Conservation (phyloP, 2,888 invertebrate genomes). For the Camponotus fellah region DNA sequence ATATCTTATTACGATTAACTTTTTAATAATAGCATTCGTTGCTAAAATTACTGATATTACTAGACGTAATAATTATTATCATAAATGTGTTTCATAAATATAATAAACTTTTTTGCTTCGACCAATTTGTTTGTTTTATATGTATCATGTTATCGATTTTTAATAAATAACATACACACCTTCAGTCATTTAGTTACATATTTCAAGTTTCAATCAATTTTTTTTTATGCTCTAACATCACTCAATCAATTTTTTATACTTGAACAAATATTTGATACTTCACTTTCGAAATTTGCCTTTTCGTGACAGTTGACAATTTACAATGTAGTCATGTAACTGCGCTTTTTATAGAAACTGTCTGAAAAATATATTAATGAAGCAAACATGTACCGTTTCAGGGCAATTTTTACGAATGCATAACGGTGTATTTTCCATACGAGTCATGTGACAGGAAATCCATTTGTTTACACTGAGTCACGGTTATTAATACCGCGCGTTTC, state of each 20-base stretch:
- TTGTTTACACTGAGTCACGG: slow-evolving; percentile 58
- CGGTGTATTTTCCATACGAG: slow-evolving; percentile 50
- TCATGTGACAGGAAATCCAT: slow-evolving; percentile 56
- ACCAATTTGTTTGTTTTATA: slow-evolving; percentile 1
- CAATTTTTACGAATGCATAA: slow-evolving; percentile 62
- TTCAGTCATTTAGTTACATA: not conserved
- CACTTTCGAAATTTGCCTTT: slow-evolving; percentile 8
- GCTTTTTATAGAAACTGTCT: not conserved
- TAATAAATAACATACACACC: not conserved
- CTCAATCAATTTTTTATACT: not conserved
- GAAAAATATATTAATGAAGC: slow-evolving; percentile 40
- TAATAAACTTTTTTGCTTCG: not conserved
- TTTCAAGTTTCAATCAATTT: not conserved
- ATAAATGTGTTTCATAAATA: not conserved
- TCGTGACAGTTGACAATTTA: not conserved
- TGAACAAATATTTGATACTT: not conserved
- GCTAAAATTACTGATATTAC: not conserved
- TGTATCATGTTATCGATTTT: not conserved
- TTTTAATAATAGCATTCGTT: not conserved
- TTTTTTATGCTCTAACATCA: not conserved
- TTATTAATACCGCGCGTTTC: slow-evolving; percentile 65
- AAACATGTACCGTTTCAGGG: slow-evolving; percentile 14
- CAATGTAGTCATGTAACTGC: not conserved
- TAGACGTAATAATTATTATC: not conserved
- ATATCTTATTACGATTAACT: not conserved